Base-by-base conservation (phyloP, 2,888 invertebrate species). In the Julus scandinavius region DNA sequence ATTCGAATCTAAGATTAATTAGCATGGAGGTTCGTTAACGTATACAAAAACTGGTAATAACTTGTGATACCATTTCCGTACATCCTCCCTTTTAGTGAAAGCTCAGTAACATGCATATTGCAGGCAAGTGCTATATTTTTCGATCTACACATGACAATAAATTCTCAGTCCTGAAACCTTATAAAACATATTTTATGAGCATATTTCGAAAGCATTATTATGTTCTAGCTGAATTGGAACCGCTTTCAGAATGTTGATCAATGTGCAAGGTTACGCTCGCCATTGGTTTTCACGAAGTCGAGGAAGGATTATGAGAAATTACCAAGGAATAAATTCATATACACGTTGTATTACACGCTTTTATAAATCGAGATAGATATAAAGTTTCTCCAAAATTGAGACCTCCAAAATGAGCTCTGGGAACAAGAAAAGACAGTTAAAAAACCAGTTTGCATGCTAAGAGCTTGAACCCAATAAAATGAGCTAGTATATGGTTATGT, bases 381-480 rank as follows among this genome's bases (percentile, higher is more conserved):
- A 72, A 72, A 72, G 72, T 38, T 80, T 38, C 5, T 29, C 80
- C 80, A 80, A 80, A 38, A 80, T 80, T 80, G 80, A 80, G 80
- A 80, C 80, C 80, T 80, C 80, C 80, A 80, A 80, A 80, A 80
- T 38, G 29, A 13, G 9, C 80, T 11, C 29, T 38, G 6, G 80
- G 38, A 80, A 80, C 38, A 13, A 80, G 80, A 38, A 80, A 80
- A 80, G 80, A 80, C 80, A 80, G 29, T 80, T 80, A 80, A 80
- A 72, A 72, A 80, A 80, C 80, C 80, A 80, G 80, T 80, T 80
- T 80, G 80, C 38, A 80, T 80, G 80, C 80, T 80, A 38, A 80
- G 80, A 80, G 80, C 80, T 80, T 80, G 80, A 80, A 80, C 80
- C 80, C 80, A 80, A 80, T 80, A 80, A 80, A 80, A 80, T 80